These are phyloP conservation scores for Hylaeus volcanicus DNA, from an alignment of 1,140 invertebrate genomes.

Conservation along the genomic window DNA sequence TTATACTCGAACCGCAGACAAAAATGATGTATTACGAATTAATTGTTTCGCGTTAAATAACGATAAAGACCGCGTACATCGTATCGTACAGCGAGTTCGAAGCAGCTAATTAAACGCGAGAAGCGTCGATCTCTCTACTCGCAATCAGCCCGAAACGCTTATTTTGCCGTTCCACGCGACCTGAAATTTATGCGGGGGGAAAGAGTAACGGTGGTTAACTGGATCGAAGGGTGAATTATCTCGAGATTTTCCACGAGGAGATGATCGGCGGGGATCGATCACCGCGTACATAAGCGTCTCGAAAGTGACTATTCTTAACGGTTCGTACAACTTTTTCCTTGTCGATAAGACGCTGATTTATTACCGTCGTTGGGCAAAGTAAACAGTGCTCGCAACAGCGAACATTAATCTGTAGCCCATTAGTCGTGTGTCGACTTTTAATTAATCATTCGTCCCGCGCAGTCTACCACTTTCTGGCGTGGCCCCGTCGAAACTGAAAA, in stretches of 20 bases:
- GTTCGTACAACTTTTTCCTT: conserved; percentile 38
- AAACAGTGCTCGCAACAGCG: conserved; percentile 69
- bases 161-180: conserved; percentile 23
- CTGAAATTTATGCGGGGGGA: conserved; percentile 11
- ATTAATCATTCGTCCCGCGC: conserved; percentile 69
- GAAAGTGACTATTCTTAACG: conserved; percentile 62
- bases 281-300: conserved; percentile 21
- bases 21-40: too few species aligned
- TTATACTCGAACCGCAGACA: too few species aligned
- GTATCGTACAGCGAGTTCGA: too few species aligned
- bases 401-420: conserved; percentile 74
- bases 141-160: neutral
- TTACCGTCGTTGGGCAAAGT: conserved; percentile 56
- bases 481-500: conserved; percentile 44
- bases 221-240: conserved; percentile 38
- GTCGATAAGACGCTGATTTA: conserved; percentile 69
- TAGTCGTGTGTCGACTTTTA: conserved; percentile 69
- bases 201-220: conserved; percentile 11
- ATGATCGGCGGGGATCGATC: conserved; percentile 43
- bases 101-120: conserved; percentile 17
- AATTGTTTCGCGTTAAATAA: too few species aligned
- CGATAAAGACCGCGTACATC: too few species aligned
- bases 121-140: neutral
- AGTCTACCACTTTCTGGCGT: too few species aligned
- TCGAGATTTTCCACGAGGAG: conserved; percentile 18